Base-by-base conservation (phyloP, 2,888 invertebrate genomes). In the Scaptomyza caliginosa region DNA sequence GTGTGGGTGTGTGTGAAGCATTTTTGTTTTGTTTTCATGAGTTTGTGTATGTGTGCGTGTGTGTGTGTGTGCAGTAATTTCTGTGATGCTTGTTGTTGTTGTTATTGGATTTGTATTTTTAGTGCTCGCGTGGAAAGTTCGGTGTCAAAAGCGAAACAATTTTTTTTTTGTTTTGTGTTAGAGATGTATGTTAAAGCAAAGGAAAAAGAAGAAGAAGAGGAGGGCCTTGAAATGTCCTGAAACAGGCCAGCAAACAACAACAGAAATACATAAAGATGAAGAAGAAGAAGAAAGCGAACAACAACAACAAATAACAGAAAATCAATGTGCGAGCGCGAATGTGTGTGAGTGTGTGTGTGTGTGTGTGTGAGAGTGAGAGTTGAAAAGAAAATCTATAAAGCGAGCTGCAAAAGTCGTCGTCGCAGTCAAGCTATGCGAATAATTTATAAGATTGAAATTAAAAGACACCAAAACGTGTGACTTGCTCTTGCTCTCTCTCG, bases 351-450 rank as follows among this genome's bases (percentile, higher is more conserved):
- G 24, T 21, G 26, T 8, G 24, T 38, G 26, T 24, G 19, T 32
- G 58, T 58, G 34, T 38, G 17, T 17, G 30, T 19, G 13, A 16
- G 34, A 34, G 36, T 39, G 62, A 52, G 50, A 46, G 39, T 34
- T 48, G n/a, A 39, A 70, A 70, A 65, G 77, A 83, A 86, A 83
- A 76, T 74, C 77, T 67, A 81, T 83, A 86, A 80, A 74, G 63
- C 54, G 69, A 56, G 70, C 74, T 74, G 63, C 68, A 49, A 69
- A 74, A 74, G 50, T 59, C 28, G 17, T 69, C 85, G 72, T 72
- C 75, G 69, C 76, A 81, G 63, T 71, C 67, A 40, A 71, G 58
- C 65, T 57, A 63, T 49, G 52, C 67, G 72, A 84, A 79, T 81
- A 72, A 75, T 78, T 81, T 73, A 67, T 77, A 52, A 66, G 62